Percentiles rank a stretch among this genome's conserved stretches.
Evolutionary conservation across 2,888 invertebrate genomes (phyloP).

Genomic region (Hedya salicella): DNA sequence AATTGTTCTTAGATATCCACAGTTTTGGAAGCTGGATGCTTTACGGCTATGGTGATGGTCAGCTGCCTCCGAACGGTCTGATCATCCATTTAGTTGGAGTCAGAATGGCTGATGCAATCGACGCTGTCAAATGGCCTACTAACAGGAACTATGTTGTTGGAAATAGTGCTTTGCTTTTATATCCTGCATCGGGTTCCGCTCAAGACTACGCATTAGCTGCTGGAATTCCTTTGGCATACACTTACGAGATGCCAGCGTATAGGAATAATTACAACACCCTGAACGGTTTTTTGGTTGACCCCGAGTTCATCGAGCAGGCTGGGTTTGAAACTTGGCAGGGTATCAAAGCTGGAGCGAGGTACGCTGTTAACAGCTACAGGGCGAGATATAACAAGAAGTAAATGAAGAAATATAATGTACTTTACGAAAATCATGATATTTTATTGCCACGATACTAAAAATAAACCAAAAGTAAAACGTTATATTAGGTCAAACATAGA

Average conservation of each 20-base stretch:
- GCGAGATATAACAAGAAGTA: slow-evolving; percentile 13
- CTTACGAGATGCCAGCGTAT: slow-evolving; percentile 85
- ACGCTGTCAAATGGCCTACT: slow-evolving; percentile 70
- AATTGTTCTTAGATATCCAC: slow-evolving; percentile 90
- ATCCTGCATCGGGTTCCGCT: slow-evolving; percentile 86
- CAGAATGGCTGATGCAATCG: slow-evolving; percentile 74
- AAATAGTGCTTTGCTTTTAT: slow-evolving; percentile 75
- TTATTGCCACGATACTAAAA: too few relatives aligned
- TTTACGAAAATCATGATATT: too few relatives aligned
- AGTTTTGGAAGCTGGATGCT: slow-evolving; percentile 88
- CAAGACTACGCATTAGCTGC: slow-evolving; percentile 86
- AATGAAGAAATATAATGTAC: background rate
- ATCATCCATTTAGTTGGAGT: slow-evolving; percentile 70
- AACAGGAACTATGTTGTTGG: slow-evolving; percentile 80
- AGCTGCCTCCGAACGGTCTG: slow-evolving; percentile 77
- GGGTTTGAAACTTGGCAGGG: slow-evolving; percentile 87
- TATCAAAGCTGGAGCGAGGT: slow-evolving; percentile 80
- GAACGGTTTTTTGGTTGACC: slow-evolving; percentile 83
- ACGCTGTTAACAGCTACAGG: slow-evolving; percentile 56
- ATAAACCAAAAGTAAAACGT: too few relatives aligned
- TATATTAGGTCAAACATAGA: too few relatives aligned
- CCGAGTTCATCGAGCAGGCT: slow-evolving; percentile 82
- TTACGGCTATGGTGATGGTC: slow-evolving; percentile 67
- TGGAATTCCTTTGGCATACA: slow-evolving; percentile 83
- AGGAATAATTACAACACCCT: slow-evolving; percentile 61